Evolutionary conservation across 2,113 vertebrate species (phyloP).

Genomic region (Melanostigma gelatinosum): DNA sequence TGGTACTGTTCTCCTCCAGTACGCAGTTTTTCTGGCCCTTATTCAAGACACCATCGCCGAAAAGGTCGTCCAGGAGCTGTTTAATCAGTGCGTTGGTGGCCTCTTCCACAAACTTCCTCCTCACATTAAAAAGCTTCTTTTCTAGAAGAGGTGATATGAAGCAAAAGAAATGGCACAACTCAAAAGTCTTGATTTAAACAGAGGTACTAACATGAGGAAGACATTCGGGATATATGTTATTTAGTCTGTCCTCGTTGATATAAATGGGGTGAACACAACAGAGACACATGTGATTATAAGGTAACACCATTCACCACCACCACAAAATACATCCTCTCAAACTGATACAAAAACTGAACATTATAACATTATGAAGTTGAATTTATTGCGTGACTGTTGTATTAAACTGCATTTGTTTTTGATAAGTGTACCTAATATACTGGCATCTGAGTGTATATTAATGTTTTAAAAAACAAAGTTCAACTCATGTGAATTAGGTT

Average conservation of each 20-base stretch:
- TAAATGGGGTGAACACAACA: background rate
- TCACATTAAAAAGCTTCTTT: too few species aligned
- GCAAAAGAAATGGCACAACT: too few species aligned
- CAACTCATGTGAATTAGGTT: background rate
- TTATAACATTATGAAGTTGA: background rate
- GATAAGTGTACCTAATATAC: background rate
- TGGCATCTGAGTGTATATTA: background rate
- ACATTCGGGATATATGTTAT: background rate
- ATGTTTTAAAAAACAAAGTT: background rate
- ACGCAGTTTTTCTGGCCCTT: too few species aligned
- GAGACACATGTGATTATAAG: background rate
- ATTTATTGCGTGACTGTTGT: too few species aligned
- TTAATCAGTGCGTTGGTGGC: too few species aligned
- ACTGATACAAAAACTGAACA: background rate
- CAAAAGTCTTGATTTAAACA: background rate
- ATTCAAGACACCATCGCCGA: too few species aligned
- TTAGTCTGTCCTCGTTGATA: background rate
- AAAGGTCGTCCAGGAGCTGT: too few species aligned
- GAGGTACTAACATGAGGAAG: background rate
- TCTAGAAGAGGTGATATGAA: too few species aligned
- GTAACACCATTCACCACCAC: background rate
- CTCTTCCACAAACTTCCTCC: too few species aligned
- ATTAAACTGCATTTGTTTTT: too few species aligned
- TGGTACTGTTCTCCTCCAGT: too few species aligned
- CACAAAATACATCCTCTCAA: background rate